Conservation (phyloP, 2,113 vertebrate species). For the Pseudopodoces humilis region DNA sequence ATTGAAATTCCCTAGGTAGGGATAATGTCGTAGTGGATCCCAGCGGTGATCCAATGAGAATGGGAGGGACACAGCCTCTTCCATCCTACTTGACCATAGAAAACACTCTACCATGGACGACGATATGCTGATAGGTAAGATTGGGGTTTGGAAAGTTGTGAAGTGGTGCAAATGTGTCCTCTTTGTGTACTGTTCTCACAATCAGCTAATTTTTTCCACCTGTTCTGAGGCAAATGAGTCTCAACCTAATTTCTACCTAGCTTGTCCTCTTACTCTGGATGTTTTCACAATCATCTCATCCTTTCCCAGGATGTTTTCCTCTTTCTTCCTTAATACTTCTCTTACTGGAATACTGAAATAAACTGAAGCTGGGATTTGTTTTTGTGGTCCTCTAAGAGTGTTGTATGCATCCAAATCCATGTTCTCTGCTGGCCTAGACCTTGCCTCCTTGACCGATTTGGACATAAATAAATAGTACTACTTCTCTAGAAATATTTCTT, state of each 20-base stretch:
- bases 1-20: background rate
- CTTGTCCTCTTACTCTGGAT: background rate
- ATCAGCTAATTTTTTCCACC: background rate
- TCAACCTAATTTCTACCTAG: background rate
- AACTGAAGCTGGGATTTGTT: background rate
- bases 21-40: background rate
- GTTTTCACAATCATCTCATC: accelerated
- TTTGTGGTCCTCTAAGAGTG: background rate
- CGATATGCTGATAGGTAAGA: background rate
- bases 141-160: accelerated
- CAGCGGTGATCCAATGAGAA: background rate
- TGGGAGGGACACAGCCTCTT: background rate
- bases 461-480: background rate
- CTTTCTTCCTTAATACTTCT: background rate
- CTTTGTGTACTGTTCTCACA: background rate
- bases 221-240: background rate
- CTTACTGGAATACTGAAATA: background rate
- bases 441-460: background rate
- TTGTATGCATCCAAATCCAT: background rate
- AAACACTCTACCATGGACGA: background rate
- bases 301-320: background rate
- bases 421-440: background rate
- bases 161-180: background rate
- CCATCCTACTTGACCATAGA: background rate
- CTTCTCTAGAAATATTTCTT: background rate